Percentiles rank a stretch among this genome's conserved stretches.
These are phyloP conservation scores for Poecile atricapillus DNA, from an alignment of 2,113 vertebrate species.

Conservation along the genomic window DNA sequence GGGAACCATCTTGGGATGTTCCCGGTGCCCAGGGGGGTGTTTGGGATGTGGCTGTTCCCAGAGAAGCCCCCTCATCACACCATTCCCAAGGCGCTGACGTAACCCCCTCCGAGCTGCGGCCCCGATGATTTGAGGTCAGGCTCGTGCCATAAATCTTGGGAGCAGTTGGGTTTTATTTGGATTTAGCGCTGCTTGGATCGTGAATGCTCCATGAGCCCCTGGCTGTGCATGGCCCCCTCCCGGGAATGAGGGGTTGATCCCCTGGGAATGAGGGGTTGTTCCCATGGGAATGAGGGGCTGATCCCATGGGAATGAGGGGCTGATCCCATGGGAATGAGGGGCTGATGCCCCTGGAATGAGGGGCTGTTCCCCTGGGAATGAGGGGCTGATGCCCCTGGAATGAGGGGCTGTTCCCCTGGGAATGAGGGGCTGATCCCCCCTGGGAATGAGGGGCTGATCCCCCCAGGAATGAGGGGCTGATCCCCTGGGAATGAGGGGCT, in stretches of 20 bases:
- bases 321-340: neutral
- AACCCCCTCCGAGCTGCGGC: neutral
- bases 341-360: neutral
- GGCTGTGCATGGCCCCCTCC: accelerated
- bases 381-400: neutral
- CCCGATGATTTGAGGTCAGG: neutral
- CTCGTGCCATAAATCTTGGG: neutral
- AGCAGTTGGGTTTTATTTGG: neutral
- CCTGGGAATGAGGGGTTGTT: neutral
- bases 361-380: neutral
- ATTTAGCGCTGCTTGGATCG: neutral
- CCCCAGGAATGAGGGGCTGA: neutral
- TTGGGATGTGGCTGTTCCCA: neutral
- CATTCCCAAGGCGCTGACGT: neutral
- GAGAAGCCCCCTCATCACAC: neutral
- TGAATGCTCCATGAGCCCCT: accelerated
- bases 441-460: neutral
- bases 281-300: neutral
- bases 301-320: neutral
- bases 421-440: too few species aligned
- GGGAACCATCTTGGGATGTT: neutral
- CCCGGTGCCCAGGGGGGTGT: accelerated
- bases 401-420: neutral
- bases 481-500: neutral
- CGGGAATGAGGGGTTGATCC: neutral